Evolutionary conservation across 2,797 vertebrate species (phyloP), one percentile per base, ranked within the genome.

Genomic region (Semotilus atromaculatus): DNA sequence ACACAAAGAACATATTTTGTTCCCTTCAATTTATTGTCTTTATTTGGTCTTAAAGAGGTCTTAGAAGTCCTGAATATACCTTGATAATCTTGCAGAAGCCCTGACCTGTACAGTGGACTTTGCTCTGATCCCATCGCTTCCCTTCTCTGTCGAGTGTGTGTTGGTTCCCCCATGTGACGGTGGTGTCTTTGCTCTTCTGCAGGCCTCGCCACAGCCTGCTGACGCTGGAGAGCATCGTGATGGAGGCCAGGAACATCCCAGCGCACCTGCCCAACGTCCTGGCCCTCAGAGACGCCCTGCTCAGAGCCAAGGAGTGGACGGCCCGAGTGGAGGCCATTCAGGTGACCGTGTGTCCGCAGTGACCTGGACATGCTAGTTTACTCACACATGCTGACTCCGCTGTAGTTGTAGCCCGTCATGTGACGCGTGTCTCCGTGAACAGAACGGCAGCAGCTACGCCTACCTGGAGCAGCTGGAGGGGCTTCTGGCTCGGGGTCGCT

Each of bases 281-380:
- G 89, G 96, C 98, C 23, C 95, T 99, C 66, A 95, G 97, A 91
- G 97, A 99, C 83, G 98, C 98, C 26, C 93, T 99, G 48, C 97
- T 97, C 81, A 97, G 97, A 88, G 98, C 98, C 82, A 97, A 97
- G 92, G 98, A 99, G 85, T 99, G 98, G 98, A 97, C 96, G 3
- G 78, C 94, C 36, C 98, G 97, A 93, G 97, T 99, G 89, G 97
- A 99, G 86, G 96, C 97, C 88, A 96, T 99, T 91, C 98, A 98
- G 96, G 97, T 98, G 95, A 19, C 31, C 5, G 43, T 2, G 31
- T 14, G 13, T 26, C 40, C 70, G 0, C 21, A 60, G 4, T 26
- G 58, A 7, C 11, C n/a, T 13, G 55, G 34, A 73, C 13, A 72
- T n/a, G 23, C 55, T 26, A 5, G 18, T 53, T 19, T 19, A 21